Percentiles rank a stretch among this genome's conserved stretches.
These are phyloP conservation scores for Bombus confusus DNA, from an alignment of 1,140 invertebrate genomes.

Conservation along the genomic window DNA sequence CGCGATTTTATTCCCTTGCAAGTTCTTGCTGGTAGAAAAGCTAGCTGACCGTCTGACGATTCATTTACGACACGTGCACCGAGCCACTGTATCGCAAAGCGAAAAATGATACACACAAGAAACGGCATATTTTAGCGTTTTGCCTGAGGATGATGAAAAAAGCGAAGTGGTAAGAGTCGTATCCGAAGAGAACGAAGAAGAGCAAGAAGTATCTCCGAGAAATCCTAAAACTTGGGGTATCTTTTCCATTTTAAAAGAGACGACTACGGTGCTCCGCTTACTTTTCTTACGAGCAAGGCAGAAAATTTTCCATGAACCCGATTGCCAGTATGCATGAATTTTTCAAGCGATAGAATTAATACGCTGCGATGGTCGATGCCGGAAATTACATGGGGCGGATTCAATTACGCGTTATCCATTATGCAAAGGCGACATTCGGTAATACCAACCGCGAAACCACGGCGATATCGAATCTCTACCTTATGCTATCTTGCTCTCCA, in stretches of 20 bases:
- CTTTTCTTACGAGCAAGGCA: background rate
- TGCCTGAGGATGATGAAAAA: background rate
- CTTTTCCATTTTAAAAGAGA: background rate
- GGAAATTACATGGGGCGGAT: constrained; percentile 21
- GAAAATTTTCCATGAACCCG: too few species aligned
- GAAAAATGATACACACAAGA: background rate
- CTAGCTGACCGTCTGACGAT: background rate
- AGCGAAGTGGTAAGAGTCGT: background rate
- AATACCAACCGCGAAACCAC: background rate
- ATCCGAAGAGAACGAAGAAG: background rate
- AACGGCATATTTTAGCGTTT: background rate
- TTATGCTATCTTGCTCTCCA: background rate
- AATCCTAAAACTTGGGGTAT: background rate
- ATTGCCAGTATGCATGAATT: background rate
- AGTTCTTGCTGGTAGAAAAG: background rate
- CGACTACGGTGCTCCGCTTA: too few species aligned
- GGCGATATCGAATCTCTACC: background rate
- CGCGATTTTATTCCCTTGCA: background rate
- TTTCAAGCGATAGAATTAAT: background rate
- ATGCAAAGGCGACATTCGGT: background rate
- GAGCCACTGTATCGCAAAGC: background rate
- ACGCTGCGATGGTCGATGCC: background rate
- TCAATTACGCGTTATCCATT: constrained; percentile 21
- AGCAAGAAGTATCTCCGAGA: background rate
- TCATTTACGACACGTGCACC: background rate